Conservation (phyloP, 2,797 vertebrate species). For the Protosalanx chinensis region DNA sequence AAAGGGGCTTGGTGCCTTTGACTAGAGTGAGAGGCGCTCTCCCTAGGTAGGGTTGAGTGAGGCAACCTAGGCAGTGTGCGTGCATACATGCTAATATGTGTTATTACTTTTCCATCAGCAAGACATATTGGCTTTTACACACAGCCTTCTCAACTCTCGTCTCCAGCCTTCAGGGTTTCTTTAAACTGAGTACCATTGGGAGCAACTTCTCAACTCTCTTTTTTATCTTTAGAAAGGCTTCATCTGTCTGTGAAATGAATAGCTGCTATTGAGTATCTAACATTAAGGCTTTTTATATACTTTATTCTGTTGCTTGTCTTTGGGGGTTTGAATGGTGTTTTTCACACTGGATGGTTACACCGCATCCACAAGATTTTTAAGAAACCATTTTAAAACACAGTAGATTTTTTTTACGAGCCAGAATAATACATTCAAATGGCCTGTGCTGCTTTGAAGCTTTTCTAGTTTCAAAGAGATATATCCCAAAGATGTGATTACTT, state of each 20-base stretch:
- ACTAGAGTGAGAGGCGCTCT: not conserved
- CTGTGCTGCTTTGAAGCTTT: not conserved
- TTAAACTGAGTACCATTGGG: not conserved
- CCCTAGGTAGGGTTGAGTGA: not conserved
- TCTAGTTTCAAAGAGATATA: not conserved
- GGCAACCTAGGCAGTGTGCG: not conserved
- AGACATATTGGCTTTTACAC: constrained; percentile 8
- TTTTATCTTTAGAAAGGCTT: not conserved
- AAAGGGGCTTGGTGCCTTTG: not conserved
- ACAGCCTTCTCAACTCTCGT: not conserved
- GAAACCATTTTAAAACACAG: not conserved
- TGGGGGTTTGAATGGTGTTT: not conserved
- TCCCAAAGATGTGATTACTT: not conserved
- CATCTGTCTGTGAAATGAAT: not conserved
- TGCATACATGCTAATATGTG: constrained; percentile 8
- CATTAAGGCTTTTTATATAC: not conserved
- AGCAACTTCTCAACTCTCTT: not conserved
- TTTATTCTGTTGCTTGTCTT: not conserved
- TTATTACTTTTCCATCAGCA: constrained; percentile 1
- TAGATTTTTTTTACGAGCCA: not conserved
- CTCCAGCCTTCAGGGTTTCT: not conserved
- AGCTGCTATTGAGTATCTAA: not conserved
- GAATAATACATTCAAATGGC: not conserved
- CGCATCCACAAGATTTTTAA: not conserved
- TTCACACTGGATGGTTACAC: not conserved